Evolutionary conservation across 1,140 invertebrate genomes (phyloP).

Genomic region (Ericerus pela): DNA sequence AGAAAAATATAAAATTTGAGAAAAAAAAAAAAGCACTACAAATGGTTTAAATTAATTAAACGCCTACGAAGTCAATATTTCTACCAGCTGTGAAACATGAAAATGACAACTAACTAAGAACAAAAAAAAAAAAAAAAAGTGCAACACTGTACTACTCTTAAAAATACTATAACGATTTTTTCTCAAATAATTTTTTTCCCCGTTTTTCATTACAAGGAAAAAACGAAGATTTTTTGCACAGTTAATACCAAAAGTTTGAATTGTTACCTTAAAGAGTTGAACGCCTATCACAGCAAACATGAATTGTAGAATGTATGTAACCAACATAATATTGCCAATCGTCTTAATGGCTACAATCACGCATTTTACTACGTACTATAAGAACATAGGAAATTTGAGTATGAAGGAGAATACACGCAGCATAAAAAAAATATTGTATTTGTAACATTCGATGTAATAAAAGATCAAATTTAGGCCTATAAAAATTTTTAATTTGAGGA

Average conservation of each 20-base stretch:
- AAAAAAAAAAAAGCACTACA: no score
- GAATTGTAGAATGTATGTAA: conserved; percentile 97
- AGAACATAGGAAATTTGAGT: conserved; percentile 26
- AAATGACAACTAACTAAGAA: not conserved
- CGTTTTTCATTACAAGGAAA: not conserved
- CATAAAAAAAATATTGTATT: no score
- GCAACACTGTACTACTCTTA: not conserved
- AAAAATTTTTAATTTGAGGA: no score
- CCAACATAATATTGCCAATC: conserved; percentile 97
- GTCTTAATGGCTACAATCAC: conserved; percentile 98
- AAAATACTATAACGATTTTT: not conserved
- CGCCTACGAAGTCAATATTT: not conserved
- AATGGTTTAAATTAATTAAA: no score
- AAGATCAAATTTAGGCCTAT: no score
- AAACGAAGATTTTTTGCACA: no score
- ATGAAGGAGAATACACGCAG: conserved; percentile 7
- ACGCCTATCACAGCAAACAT: conserved; percentile 99
- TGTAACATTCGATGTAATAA: no score
- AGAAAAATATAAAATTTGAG: no score
- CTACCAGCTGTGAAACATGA: not conserved
- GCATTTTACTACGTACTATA: conserved; percentile 98
- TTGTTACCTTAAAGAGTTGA: conserved; percentile 94
- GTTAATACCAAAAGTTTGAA: not conserved
- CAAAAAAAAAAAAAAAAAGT: not conserved
- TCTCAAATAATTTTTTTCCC: not conserved